Percentiles rank a stretch among this genome's conserved stretches.
Conservation (phyloP, 2,113 vertebrate species). For the Petaurus breviceps region DNA sequence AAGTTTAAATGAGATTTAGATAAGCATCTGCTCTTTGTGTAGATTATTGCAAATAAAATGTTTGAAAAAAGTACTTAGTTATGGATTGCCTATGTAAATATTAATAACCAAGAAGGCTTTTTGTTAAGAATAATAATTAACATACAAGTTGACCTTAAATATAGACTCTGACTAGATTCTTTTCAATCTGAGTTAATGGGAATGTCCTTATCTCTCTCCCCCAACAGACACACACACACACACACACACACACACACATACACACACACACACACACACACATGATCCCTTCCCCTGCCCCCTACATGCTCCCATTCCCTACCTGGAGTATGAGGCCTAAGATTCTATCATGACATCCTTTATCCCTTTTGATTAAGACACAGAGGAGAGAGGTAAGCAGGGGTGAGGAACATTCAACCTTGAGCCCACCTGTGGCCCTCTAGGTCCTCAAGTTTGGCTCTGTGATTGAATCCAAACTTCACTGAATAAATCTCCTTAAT, state of each 20-base stretch:
- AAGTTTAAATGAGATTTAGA: constrained; percentile 53
- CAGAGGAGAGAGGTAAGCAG: background rate
- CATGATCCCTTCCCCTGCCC: fast-evolving
- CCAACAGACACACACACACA: background rate
- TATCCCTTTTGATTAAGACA: background rate
- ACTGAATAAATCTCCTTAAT: no score
- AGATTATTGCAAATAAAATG: constrained; percentile 31
- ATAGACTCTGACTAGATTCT: background rate
- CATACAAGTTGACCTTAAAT: constrained; percentile 34
- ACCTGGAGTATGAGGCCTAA: background rate
- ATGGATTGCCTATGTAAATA: constrained; percentile 49
- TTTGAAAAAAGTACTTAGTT: constrained; percentile 38
- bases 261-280: background rate
- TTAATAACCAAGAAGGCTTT: constrained; percentile 42
- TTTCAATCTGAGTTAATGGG: background rate
- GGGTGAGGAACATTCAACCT: no score
- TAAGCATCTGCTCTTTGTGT: constrained; percentile 34
- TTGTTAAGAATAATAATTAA: constrained; percentile 9
- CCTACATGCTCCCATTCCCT: background rate
- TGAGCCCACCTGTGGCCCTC: no score
- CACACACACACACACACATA: background rate
- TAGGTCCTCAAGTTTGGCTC: no score
- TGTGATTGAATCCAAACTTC: no score
- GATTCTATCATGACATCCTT: background rate
- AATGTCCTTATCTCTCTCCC: background rate